Evolutionary conservation across 2,888 invertebrate genomes (phyloP).

Genomic region (Cryptus viduatorius): DNA sequence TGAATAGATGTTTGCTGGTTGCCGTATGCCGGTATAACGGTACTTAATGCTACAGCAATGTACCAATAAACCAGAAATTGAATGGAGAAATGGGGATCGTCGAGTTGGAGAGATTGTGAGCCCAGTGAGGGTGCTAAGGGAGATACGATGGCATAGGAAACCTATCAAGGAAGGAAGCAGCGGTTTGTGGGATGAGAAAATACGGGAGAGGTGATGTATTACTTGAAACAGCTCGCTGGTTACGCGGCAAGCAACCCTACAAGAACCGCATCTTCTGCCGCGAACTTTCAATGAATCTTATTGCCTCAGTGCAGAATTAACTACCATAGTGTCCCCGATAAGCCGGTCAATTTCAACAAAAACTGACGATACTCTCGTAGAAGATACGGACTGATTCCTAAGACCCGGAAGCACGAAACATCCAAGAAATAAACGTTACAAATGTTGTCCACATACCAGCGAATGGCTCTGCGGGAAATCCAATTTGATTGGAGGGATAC

Average conservation of each 20-base stretch:
- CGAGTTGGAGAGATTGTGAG: constrained; percentile 18
- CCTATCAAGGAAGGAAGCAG: constrained; percentile 50
- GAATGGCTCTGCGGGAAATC: not conserved
- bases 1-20: constrained; percentile 14
- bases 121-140: not conserved
- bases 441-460: not conserved
- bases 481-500: not conserved
- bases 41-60: not conserved
- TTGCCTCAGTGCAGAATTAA: not conserved
- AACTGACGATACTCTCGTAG: not conserved
- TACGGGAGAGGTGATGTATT: constrained; percentile 9
- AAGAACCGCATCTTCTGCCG: constrained; percentile 16
- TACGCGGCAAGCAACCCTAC: constrained; percentile 35
- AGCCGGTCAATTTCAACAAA: not conserved
- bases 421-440: not conserved
- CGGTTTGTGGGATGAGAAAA: constrained; percentile 16
- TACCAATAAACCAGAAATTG: constrained; percentile 38
- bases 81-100: not conserved
- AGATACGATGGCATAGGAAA: constrained; percentile 30
- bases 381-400: not conserved
- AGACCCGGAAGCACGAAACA: not conserved
- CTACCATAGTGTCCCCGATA: not conserved
- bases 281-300: not conserved
- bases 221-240: constrained; percentile 1
- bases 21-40: constrained; percentile 3